Conservation (phyloP, 2,113 vertebrate species). For the Lynx canadensis region DNA sequence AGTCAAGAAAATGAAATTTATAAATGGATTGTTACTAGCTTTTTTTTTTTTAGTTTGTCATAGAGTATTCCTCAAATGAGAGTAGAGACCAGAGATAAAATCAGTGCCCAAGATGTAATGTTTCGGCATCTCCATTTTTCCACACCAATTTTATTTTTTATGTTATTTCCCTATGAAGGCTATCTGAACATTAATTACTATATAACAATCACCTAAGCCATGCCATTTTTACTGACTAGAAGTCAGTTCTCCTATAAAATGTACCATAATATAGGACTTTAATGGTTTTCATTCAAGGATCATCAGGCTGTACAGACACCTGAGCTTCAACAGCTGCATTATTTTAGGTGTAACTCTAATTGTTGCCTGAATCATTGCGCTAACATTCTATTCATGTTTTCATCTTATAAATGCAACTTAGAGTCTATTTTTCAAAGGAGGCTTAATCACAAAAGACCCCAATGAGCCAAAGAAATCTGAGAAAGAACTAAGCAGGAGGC, state of each 20-base stretch:
- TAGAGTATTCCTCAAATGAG: constrained; percentile 69
- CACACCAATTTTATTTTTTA: constrained; percentile 65
- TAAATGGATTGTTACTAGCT: constrained; percentile 60
- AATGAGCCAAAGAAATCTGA: background rate
- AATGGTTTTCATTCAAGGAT: constrained; percentile 13
- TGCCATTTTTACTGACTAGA: constrained; percentile 68
- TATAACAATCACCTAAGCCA: constrained; percentile 71
- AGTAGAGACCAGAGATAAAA: constrained; percentile 59
- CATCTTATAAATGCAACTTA: background rate
- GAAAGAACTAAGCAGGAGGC: background rate
- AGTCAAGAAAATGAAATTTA: background rate
- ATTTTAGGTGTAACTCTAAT: background rate
- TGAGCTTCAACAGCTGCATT: background rate
- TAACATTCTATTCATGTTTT: background rate
- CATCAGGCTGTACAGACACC: background rate
- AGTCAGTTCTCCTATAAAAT: constrained; percentile 57
- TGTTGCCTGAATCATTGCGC: background rate
- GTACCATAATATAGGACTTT: constrained; percentile 38
- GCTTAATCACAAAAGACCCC: background rate
- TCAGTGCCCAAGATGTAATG: constrained; percentile 54
- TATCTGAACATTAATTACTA: constrained; percentile 73
- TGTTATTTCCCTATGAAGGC: constrained; percentile 72
- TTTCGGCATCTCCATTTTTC: constrained; percentile 79
- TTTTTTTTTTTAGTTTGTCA: constrained; percentile 47
- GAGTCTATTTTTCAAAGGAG: constrained; percentile 39